Evolutionary conservation across 2,888 invertebrate genomes (phyloP).

Genomic region (Hirtodrosophila duncani): DNA sequence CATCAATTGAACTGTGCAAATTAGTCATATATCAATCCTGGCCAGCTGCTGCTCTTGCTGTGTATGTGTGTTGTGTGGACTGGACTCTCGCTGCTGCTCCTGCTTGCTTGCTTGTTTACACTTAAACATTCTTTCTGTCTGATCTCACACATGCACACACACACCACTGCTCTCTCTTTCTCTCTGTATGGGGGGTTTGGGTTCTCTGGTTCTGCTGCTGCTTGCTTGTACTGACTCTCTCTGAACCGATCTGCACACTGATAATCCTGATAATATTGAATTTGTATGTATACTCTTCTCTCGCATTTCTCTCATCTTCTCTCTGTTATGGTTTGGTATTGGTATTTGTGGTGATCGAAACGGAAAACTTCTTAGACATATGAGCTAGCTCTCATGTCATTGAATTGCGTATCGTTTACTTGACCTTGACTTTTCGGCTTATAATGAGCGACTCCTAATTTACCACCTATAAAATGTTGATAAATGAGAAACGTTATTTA

Average conservation of each 20-base stretch:
- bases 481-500: conserved; percentile 75
- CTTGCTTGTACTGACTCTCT: conserved; percentile 52
- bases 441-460: conserved; percentile 71
- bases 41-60: conserved; percentile 43
- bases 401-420: conserved; percentile 70
- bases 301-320: conserved; percentile 37
- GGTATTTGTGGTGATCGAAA: conserved; percentile 61
- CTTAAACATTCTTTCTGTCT: too few species aligned
- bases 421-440: conserved; percentile 71
- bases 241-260: conserved; percentile 21
- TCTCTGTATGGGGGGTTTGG: too few species aligned
- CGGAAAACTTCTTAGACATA: conserved; percentile 67
- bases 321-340: conserved; percentile 55
- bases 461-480: conserved; percentile 76
- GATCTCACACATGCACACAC: too few species aligned
- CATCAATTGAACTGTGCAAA: conserved; percentile 48
- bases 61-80: too few species aligned
- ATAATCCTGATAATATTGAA: background rate
- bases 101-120: too few species aligned
- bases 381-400: conserved; percentile 64
- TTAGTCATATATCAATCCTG: conserved; percentile 54
- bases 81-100: too few species aligned
- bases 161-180: too few species aligned
- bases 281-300: conserved; percentile 1
- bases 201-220: too few species aligned